Evolutionary conservation across 2,113 vertebrate species (phyloP).

Genomic region (Coptodon rendalli): DNA sequence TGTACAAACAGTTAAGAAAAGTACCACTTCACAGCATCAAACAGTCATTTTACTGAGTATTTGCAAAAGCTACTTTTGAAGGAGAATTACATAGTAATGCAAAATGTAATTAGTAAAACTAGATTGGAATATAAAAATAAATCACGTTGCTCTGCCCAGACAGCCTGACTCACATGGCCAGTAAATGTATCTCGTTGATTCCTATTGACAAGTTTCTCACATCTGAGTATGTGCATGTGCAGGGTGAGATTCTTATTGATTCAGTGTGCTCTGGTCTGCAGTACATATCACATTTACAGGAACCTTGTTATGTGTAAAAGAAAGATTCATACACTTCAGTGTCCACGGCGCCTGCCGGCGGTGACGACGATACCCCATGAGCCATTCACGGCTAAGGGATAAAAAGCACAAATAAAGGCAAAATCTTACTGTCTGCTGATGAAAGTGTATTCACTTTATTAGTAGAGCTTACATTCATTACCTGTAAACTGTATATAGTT

Average conservation of each 20-base stretch:
- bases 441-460: not conserved
- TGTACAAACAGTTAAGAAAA: not conserved
- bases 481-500: not conserved
- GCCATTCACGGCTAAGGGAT: rapidly evolving
- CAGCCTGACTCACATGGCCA: not conserved
- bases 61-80: not conserved
- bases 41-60: not conserved
- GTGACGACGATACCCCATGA: not conserved
- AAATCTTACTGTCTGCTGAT: not conserved
- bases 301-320: not conserved
- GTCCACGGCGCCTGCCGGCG: rapidly evolving
- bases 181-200: not conserved
- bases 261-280: not conserved
- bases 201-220: not conserved
- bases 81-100: not conserved
- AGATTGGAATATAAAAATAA: not conserved
- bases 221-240: not conserved
- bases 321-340: not conserved
- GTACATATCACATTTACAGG: not conserved
- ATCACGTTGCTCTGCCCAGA: not conserved
- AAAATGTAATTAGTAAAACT: not conserved
- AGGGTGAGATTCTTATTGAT: not conserved
- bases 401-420: not conserved
- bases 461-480: not conserved
- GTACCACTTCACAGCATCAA: not conserved